Base-by-base conservation (phyloP, 2,113 vertebrate species). In the Sphaerodactylus townsendi region DNA sequence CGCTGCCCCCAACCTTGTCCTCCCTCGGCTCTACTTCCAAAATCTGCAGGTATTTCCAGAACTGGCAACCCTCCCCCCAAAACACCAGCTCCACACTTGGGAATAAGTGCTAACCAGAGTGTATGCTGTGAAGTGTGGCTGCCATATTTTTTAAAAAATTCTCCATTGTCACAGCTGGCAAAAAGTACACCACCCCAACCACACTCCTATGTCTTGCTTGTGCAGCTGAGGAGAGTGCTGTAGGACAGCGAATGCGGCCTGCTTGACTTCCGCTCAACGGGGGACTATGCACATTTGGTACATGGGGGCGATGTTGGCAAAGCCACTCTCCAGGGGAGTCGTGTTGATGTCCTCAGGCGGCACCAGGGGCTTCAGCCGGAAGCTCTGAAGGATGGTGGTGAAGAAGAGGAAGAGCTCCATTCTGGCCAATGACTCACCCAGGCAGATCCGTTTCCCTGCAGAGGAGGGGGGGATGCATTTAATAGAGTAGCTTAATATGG, bases 321-420 rank as follows among this genome's bases (percentile, higher is more conserved):
- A 86, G 64, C 94, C 94, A 0, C 84, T 90, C 79, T 87, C 5
- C 0, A 35, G 76, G 1, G 95, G 90, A 5, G 80, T 82, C n/a
- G 87, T 68, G 86, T 85, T 77, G 44, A 95, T 74, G 64, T 89
- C 7, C 0, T 14, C 30, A 81, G 0, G 78, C 79, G n/a, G n/a
- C 76, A 82, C 2, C 0, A 77, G 83, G n/a, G 90, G 87, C 2
- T 89, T 88, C 77, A 95, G 86, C 10, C 56, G 75, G 90, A 94
- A 95, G 66, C 86, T 53, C 89, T 95, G 94, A 35, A 95, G 87
- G 77, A 94, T 81, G 88, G 92, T 2, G 0, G 92, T 89, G 90
- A 95, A 81, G 56, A 94, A 88, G 3, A 95, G 90, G 81, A 94
- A 95, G 37, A 95, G 72, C 56, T 95, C 92, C 0, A 92, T 87